These are phyloP conservation scores for Boulengeromyrus knoepffleri DNA, from an alignment of 2,113 vertebrate genomes.

Conservation along the genomic window DNA sequence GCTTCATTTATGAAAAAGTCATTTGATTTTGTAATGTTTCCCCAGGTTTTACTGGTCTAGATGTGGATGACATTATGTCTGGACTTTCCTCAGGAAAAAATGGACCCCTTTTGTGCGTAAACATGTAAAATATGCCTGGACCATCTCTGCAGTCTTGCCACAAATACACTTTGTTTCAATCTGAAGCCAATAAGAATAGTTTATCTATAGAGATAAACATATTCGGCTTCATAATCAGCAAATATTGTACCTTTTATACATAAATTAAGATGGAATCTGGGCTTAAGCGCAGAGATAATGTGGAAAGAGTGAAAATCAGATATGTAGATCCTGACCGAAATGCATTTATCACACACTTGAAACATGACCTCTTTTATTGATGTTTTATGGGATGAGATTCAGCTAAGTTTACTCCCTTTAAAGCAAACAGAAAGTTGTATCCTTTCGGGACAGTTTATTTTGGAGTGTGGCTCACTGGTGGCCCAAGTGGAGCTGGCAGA, in stretches of 20 bases:
- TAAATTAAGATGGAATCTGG: background rate
- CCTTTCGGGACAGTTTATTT: constrained; percentile 58
- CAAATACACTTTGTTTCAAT: background rate
- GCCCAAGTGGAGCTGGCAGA: constrained; percentile 61
- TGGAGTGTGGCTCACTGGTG: constrained; percentile 60
- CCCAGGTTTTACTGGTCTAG: background rate
- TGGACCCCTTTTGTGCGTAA: background rate
- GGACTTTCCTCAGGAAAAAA: background rate
- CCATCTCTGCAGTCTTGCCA: background rate
- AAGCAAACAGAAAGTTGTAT: constrained; percentile 54
- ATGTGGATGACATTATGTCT: background rate
- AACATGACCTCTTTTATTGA: constrained; percentile 30
- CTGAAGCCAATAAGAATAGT: background rate
- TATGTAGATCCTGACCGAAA: constrained; percentile 14
- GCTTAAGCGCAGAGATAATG: background rate
- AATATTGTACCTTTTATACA: background rate
- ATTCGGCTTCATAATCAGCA: background rate
- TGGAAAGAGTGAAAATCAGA: background rate
- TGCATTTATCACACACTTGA: constrained; percentile 13
- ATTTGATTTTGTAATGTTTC: background rate
- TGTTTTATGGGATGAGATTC: constrained; percentile 45
- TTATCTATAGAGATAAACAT: background rate
- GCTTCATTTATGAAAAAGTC: background rate
- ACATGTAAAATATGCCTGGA: background rate
- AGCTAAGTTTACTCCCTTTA: constrained; percentile 39